Base-by-base conservation (phyloP, 2,888 invertebrate genomes). In the Agonopterix alstromeriana region DNA sequence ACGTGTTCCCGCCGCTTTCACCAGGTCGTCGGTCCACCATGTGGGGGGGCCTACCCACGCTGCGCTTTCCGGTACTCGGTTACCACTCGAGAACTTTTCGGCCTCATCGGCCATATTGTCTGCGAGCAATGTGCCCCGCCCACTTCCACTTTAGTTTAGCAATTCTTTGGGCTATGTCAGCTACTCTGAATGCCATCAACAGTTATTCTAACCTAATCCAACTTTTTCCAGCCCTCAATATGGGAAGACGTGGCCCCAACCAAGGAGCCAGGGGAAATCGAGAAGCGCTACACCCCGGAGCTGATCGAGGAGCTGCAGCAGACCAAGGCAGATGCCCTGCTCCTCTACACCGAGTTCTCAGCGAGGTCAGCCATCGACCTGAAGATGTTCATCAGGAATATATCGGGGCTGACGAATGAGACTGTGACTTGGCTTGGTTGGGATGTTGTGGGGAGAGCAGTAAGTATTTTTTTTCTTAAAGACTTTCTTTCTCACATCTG, bases 331-430 rank as follows among this genome's bases (percentile, higher is more conserved):
- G 82, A 84, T 1, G 77, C 78, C 0, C 52, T 83, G 2, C 67
- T 78, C 0, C 71, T 87, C 0, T 87, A 82, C 62, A 85, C 81
- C 0, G 83, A 85, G 63, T 84, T 68, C 60, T 65, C 80, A 0
- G 69, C 73, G 0, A 60, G 69, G 36, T 67, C 79, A 3, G 77
- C 78, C 0, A 56, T 54, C 0, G 79, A 82, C 10, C 58, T 84
- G 53, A 76, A 73, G 52, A 54, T 40, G 3, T 86, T 86, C 59
- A 50, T 82, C 5, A 60, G 51, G 10, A 81, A 82, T 40, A 70
- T 87, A 17, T 63, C 76, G 0, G 53, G 55, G 1, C 64, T 76
- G 11, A 63, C 67, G 2, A 60, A 71, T 27, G 71, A 73, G 1
- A 69, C 73, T 0, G 52, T 68, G 3, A 43, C 38, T 1, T 55